A percentile compares a stretch with the other conserved stretches of the same genome.
Conservation (phyloP, 2,113 vertebrate genomes). For the Scopus umbretta region DNA sequence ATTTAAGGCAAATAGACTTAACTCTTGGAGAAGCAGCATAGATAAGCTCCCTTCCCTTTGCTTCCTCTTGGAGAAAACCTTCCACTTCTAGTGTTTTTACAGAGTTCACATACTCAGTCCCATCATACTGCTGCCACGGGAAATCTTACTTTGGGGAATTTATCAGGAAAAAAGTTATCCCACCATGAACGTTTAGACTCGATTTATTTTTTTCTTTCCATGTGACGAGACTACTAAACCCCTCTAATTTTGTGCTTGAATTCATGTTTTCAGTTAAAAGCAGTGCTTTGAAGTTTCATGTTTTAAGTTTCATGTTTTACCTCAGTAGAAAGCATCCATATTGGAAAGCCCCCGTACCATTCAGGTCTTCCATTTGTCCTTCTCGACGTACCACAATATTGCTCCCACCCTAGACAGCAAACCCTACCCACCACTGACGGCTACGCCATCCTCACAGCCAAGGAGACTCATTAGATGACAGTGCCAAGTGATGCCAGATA, state of each 20-base stretch:
- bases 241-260: neutral
- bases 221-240: neutral
- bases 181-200: neutral
- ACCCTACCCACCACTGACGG: neutral
- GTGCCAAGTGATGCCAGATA: neutral
- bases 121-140: neutral
- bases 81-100: neutral
- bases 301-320: neutral
- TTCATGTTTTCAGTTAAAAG: neutral
- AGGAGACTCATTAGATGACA: too few species aligned
- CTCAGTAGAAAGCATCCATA: neutral
- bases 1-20: neutral
- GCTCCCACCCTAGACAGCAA: accelerated
- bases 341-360: accelerated
- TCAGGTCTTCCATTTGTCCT: neutral
- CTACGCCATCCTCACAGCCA: neutral
- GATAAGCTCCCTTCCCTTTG: neutral
- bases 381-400: accelerated
- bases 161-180: neutral
- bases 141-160: neutral
- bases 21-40: neutral
- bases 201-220: neutral
- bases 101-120: neutral
- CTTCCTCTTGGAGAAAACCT: neutral
- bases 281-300: neutral